Percentiles rank a stretch among this genome's conserved stretches.
These are phyloP conservation scores for Hylia prasina DNA, from an alignment of 2,113 vertebrate species.

Conservation along the genomic window DNA sequence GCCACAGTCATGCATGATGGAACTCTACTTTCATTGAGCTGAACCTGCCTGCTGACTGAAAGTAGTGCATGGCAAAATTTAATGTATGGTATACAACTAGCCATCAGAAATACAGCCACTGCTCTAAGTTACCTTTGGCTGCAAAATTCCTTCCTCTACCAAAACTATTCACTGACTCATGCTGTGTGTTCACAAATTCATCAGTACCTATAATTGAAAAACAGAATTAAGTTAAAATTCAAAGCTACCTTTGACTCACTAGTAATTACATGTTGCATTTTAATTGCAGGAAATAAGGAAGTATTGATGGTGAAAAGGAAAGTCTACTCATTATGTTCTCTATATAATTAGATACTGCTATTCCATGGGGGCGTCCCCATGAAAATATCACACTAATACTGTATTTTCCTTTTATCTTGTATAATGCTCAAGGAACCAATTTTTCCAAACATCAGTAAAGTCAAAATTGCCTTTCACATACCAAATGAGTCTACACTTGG, in stretches of 20 bases:
- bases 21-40: not conserved
- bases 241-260: not conserved
- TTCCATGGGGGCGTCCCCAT: accelerated
- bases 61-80: not conserved
- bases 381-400: accelerated
- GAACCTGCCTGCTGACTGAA: not conserved
- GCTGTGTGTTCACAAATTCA: not conserved
- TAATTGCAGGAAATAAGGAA: not conserved
- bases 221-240: not conserved
- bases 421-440: not conserved
- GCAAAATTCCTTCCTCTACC: slow-evolving; percentile 40
- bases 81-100: not conserved
- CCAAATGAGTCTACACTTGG: not conserved
- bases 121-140: slow-evolving; percentile 44
- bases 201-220: slow-evolving; percentile 9
- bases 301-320: accelerated
- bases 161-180: not conserved
- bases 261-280: accelerated
- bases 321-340: not conserved
- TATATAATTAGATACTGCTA: not conserved
- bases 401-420: not conserved
- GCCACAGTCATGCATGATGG: accelerated
- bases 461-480: slow-evolving; percentile 14
- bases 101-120: not conserved
- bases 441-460: not conserved